These are phyloP conservation scores for Atherinomorus stipes DNA, from an alignment of 2,113 vertebrate genomes.

Conservation along the genomic window DNA sequence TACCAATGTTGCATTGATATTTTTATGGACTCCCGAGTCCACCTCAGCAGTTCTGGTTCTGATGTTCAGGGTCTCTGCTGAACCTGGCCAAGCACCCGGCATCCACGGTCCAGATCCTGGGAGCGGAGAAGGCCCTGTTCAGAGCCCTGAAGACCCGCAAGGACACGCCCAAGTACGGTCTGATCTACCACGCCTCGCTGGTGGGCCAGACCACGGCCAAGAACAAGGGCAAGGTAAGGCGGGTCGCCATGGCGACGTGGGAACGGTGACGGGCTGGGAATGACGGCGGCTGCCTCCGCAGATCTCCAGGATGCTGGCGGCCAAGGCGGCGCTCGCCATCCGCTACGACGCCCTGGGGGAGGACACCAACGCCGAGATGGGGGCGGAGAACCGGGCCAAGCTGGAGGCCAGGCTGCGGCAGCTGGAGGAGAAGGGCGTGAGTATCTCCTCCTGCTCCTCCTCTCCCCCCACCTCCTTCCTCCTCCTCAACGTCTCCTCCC, in stretches of 20 bases:
- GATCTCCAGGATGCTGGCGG: conserved; percentile 97
- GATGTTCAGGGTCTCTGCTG: conserved; percentile 89
- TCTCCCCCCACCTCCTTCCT: too few species aligned
- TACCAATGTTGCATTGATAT: too few species aligned
- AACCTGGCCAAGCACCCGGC: conserved; percentile 98
- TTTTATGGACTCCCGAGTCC: not conserved
- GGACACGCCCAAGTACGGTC: conserved; percentile 98
- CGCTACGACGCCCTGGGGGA: conserved; percentile 97
- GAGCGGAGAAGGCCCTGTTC: conserved; percentile 97
- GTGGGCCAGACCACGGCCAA: conserved; percentile 95
- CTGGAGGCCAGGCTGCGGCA: conserved; percentile 90
- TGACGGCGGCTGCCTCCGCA: not conserved
- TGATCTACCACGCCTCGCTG: conserved; percentile 97
- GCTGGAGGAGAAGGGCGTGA: conserved; percentile 94
- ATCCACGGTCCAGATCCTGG: conserved; percentile 97
- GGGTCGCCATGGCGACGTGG: not conserved
- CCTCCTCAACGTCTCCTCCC: too few species aligned
- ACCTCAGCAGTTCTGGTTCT: not conserved
- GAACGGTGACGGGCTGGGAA: too few species aligned
- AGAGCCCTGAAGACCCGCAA: conserved; percentile 94
- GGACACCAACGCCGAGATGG: conserved; percentile 92
- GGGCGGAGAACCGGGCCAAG: conserved; percentile 93
- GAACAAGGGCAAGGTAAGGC: conserved; percentile 95
- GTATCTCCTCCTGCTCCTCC: too few species aligned
- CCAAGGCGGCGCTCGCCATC: conserved; percentile 92